phyloP scores from a whole-genome alignment of 2,888 invertebrate genomes.

The Hypsopygia costalis region DNA sequence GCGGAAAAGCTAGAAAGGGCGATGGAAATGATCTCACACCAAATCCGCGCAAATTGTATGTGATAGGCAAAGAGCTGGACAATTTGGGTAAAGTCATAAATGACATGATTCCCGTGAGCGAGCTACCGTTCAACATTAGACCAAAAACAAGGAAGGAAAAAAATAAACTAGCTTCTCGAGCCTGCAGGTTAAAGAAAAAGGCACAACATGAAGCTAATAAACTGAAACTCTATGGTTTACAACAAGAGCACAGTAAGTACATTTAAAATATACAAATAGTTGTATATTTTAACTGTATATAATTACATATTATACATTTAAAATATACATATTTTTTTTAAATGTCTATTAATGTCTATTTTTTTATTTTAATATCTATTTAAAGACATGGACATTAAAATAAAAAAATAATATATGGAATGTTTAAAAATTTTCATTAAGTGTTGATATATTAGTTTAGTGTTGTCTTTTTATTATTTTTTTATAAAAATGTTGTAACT shows the following conservation, averaged over 20 bases:
- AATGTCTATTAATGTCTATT: constrained; percentile 1
- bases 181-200: constrained; percentile 98
- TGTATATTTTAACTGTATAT: too few species aligned
- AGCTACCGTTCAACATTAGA: constrained; percentile 92
- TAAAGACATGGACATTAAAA: too few species aligned
- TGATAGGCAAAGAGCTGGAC: constrained; percentile 95
- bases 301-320: too few species aligned
- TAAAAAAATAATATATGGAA: too few species aligned
- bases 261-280: too few species aligned
- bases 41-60: constrained; percentile 93
- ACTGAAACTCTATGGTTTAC: constrained; percentile 95
- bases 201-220: constrained; percentile 99
- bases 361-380: constrained; percentile 2
- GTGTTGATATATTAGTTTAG: too few species aligned
- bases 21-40: constrained; percentile 99
- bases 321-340: too few species aligned
- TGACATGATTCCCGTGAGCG: constrained; percentile 97
- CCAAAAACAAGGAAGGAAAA: constrained; percentile 98
- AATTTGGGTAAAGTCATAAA: constrained; percentile 95
- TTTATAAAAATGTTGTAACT: too few species aligned
- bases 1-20: constrained; percentile 96
- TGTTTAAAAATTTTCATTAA: too few species aligned
- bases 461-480: too few species aligned
- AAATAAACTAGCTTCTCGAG: constrained; percentile 97
- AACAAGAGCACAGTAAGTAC: constrained; percentile 96